Evolutionary conservation across 2,888 invertebrate species (phyloP), one percentile per base, ranked within the genome.

Genomic region (Scelioninae gen. 2): DNA sequence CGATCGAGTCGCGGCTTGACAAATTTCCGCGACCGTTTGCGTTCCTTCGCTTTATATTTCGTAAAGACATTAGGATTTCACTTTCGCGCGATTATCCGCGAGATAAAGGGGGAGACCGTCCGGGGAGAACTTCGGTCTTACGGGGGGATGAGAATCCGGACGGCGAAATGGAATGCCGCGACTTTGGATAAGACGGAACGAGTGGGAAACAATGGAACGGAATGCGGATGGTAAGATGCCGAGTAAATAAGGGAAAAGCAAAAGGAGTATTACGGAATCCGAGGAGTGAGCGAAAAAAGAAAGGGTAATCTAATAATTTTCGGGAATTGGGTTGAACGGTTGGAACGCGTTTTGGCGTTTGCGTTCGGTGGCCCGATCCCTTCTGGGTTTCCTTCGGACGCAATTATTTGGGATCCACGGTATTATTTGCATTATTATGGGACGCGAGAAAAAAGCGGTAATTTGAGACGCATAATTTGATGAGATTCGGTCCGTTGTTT

Each of bases 241-340:
- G 31, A 41, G 60, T 65, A 63, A 72, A 60, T 53, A 45, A 46
- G 25, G 19, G 28, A 43, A 60, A 45, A 53, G 45, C 15, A 19
- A 46, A 65, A 65, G 52, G 58, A 60, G 50, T 72, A 72, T 60
- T 55, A 48, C 46, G 39, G 39, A 45, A 60, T 64, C 64, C 48
- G 48, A 67, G 37, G 53, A 69, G 63, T 58, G 68, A 69, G 67
- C 64, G 68, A 46, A 65, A 77, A 76, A 78, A 77, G 77, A 55
- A 25, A 25, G 25, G 6, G 25, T n/a, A n/a, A n/a, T n/a, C n/a
- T n/a, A n/a, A n/a, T n/a, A n/a, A n/a, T n/a, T n/a, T n/a, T n/a
- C n/a, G n/a, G n/a, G n/a, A n/a, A n/a, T n/a, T n/a, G n/a, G n/a
- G n/a, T n/a, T n/a, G n/a, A n/a, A n/a, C n/a, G n/a, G n/a, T n/a